These are phyloP conservation scores for Rhagium mordax DNA, from an alignment of 2,888 invertebrate genomes.

Conservation along the genomic window DNA sequence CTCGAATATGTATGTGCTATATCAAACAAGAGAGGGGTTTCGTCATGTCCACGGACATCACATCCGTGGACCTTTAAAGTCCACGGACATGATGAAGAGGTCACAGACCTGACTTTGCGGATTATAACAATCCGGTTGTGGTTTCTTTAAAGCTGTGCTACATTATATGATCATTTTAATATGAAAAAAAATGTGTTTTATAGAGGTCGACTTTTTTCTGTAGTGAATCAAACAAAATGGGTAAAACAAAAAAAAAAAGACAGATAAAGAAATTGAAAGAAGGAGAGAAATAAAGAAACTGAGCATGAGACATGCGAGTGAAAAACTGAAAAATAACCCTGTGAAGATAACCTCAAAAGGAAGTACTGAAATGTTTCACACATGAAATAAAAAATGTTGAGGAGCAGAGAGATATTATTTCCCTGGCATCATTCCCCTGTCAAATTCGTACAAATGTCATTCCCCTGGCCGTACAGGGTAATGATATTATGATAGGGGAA, in stretches of 20 bases:
- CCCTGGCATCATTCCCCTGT: too few species aligned
- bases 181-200: neutral
- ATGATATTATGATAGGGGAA: too few species aligned
- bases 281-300: neutral
- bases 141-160: neutral
- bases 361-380: neutral
- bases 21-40: neutral
- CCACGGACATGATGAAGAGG: neutral
- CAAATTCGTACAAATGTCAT: too few species aligned
- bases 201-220: neutral
- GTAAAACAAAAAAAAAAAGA: neutral
- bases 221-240: neutral
- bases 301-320: neutral
- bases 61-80: neutral
- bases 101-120: neutral
- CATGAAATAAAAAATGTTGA: neutral
- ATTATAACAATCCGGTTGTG: neutral
- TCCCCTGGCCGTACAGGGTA: too few species aligned
- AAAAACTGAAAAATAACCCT: neutral
- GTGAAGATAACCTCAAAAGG: neutral
- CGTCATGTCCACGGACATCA: neutral
- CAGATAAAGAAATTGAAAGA: neutral
- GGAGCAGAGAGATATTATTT: neutral
- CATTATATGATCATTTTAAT: neutral
- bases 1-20: neutral